These are phyloP conservation scores for Zaprionus capensis DNA, from an alignment of 1,140 invertebrate genomes.

Conservation along the genomic window DNA sequence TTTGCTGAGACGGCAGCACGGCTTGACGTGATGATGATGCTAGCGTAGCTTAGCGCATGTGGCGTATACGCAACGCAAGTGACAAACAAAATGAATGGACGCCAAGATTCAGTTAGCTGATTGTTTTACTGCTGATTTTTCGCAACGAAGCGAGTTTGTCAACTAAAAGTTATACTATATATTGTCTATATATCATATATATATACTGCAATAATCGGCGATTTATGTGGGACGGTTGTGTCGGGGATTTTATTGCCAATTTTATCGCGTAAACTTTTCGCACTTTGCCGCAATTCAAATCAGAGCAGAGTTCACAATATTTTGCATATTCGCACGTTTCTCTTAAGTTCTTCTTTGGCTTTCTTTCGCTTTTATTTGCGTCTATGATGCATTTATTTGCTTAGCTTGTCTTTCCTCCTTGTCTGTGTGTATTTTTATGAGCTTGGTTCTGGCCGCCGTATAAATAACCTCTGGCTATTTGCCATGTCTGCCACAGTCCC, in stretches of 20 bases:
- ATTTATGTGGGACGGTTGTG: constrained; percentile 47
- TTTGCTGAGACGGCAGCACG: constrained; percentile 31
- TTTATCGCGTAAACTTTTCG: constrained; percentile 60
- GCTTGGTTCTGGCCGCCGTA: constrained; percentile 35
- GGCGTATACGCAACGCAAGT: constrained; percentile 61
- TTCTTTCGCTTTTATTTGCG: constrained; percentile 39
- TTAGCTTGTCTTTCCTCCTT: constrained; percentile 9
- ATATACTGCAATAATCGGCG: constrained; percentile 21
- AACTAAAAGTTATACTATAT: constrained; percentile 57
- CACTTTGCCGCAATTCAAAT: constrained; percentile 20
- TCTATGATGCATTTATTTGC: constrained; percentile 40
- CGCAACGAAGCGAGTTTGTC: constrained; percentile 52
- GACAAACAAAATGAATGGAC: constrained; percentile 4
- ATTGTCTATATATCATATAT: not conserved
- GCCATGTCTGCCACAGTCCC: constrained; percentile 29
- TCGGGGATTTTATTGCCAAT: constrained; percentile 59
- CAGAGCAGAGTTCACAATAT: constrained; percentile 4
- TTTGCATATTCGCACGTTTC: constrained; percentile 21
- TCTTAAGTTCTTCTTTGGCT: constrained; percentile 28
- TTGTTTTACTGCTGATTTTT: constrained; percentile 41
- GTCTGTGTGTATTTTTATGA: constrained; percentile 33
- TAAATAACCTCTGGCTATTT: constrained; percentile 60
- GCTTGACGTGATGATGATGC: not conserved
- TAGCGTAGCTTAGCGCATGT: constrained; percentile 24
- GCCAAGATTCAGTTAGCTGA: not conserved